Base-by-base conservation (phyloP, 2,797 vertebrate genomes). In the Staurois parvus region DNA sequence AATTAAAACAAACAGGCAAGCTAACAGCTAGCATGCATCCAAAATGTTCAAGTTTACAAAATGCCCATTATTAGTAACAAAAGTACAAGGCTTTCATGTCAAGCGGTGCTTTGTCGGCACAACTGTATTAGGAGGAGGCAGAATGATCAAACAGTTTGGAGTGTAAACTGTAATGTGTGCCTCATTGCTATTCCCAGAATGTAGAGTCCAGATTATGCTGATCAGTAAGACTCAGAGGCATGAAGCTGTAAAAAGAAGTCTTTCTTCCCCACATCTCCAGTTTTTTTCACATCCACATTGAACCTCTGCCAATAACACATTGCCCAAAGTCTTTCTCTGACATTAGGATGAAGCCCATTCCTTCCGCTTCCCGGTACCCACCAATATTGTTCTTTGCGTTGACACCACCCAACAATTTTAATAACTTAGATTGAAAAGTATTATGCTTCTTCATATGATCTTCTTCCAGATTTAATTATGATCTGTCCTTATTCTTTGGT, bases 111-210 rank as follows among this genome's bases (percentile, higher is more conserved):
- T 93, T 90, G 90, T 89, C 70, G 83, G 91, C 90, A 89, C 93
- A 94, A 92, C 94, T 93, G 93, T 90, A 89, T 84, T 88, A 92
- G 88, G 91, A 90, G 88, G 91, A 90, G 92, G 91, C 91, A 92
- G 92, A 92, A 92, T 92, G 92, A 92, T 92, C 93, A 93, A 93
- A 91, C 91, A 90, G 91, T 92, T 93, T 92, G 89, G 91, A 90
- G 92, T 92, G 92, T 92, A 91, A 93, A 92, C 92, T 92, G 92
- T 92, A 92, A 91, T 91, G 92, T 88, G 91, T 75, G 88, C 91
- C 93, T 96, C 93, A 95, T 96, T 96, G 94, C 94, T 95, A 95
- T 95, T 95, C 95, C 90, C 91, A 87, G 91, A 94, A 93, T 93
- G 93, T 94, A 92, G 91, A 92, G 91, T 90, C 88, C 88, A 92